phyloP scores from a whole-genome alignment of 2,113 vertebrate species.

The Ellobius talpinus region DNA sequence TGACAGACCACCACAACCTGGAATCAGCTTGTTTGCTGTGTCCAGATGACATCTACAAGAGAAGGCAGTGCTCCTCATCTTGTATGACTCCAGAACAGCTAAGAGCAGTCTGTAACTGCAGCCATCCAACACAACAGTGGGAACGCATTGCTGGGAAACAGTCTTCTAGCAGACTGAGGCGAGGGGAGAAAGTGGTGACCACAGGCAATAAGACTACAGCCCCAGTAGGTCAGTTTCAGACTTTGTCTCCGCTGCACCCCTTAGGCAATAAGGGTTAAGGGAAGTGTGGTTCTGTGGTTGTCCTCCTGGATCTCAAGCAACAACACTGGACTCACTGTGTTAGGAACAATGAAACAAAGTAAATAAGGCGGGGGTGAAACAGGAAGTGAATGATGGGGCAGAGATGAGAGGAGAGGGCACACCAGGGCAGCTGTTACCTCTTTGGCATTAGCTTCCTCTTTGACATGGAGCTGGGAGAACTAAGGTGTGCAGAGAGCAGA shows the following conservation, averaged over 20 bases:
- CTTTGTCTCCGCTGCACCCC: slow-evolving; percentile 5
- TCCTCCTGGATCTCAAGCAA: neutral
- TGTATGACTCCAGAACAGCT: neutral
- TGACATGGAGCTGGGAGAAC: neutral
- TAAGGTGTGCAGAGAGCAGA: neutral
- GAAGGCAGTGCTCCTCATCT: slow-evolving; percentile 4
- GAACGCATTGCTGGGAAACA: slow-evolving; percentile 41
- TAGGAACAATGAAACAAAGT: slow-evolving; percentile 53
- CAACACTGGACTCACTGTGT: slow-evolving; percentile 1
- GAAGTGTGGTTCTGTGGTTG: neutral
- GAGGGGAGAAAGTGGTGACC: neutral
- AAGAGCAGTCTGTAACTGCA: slow-evolving; percentile 26
- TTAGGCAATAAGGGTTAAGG: neutral
- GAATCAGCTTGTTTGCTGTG: neutral
- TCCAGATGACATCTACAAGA: neutral
- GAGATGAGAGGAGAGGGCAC: neutral
- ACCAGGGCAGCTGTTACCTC: neutral
- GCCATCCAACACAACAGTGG: slow-evolving; percentile 21
- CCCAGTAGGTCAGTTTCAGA: slow-evolving; percentile 34
- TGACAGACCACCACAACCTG: slow-evolving; percentile 6
- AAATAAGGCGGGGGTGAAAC: slow-evolving; percentile 24
- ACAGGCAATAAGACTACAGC: slow-evolving; percentile 49
- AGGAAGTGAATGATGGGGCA: slow-evolving; percentile 20
- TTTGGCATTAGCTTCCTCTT: neutral
- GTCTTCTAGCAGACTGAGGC: neutral